Evolutionary conservation across 2,113 vertebrate species (phyloP).

Genomic region (Rhinopomastus cyanomelas): DNA sequence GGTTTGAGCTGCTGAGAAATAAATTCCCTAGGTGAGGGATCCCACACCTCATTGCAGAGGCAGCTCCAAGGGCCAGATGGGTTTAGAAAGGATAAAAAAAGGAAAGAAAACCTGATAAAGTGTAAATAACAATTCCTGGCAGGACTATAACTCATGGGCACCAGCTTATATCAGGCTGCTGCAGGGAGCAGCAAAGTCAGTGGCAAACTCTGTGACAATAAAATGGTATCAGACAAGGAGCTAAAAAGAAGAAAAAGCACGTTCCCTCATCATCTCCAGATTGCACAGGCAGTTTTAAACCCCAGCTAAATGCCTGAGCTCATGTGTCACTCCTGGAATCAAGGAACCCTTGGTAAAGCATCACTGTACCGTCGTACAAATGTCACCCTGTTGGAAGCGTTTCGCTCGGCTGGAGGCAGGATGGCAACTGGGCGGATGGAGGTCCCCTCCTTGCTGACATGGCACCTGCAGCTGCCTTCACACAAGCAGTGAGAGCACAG

Average conservation of each 20-base stretch:
- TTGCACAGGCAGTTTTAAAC: not conserved
- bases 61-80: not conserved
- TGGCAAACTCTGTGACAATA: not conserved
- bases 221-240: not conserved
- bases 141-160: not conserved
- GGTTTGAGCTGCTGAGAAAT: not conserved
- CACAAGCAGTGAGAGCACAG: not conserved
- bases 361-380: too few species aligned
- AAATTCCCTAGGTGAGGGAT: not conserved
- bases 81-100: not conserved
- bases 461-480: not conserved
- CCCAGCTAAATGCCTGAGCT: not conserved
- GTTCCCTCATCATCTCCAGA: not conserved
- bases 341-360: not conserved
- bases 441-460: not conserved
- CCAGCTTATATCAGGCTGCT: not conserved
- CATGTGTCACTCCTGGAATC: not conserved
- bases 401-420: not conserved
- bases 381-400: too few species aligned
- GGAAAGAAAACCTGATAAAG: not conserved
- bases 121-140: slow-evolving; percentile 44
- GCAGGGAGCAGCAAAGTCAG: not conserved
- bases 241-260: not conserved
- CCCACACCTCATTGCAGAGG: not conserved
- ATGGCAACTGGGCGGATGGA: not conserved